These are phyloP conservation scores for Microchrysa polita DNA, from an alignment of 2,888 invertebrate species.

Conservation along the genomic window DNA sequence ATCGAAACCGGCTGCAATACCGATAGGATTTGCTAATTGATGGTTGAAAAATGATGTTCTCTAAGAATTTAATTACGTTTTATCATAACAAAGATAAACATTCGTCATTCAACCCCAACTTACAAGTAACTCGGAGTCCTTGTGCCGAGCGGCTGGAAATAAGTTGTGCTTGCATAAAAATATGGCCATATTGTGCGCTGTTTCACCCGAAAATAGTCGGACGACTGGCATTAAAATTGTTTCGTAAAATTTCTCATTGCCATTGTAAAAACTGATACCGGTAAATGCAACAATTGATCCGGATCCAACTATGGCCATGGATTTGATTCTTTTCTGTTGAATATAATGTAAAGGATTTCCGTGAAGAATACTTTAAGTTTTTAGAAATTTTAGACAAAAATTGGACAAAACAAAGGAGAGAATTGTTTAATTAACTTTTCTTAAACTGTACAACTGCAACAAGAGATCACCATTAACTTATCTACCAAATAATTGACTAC, in stretches of 20 bases:
- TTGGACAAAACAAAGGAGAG: neutral
- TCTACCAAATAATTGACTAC: no score
- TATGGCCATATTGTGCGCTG: constrained; percentile 82
- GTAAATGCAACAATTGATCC: constrained; percentile 74
- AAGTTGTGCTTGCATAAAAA: constrained; percentile 79
- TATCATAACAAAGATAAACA: constrained; percentile 10
- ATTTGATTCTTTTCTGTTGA: constrained; percentile 70
- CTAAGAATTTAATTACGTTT: constrained; percentile 66
- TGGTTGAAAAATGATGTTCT: constrained; percentile 76
- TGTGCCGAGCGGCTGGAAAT: constrained; percentile 69
- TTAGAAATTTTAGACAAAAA: neutral
- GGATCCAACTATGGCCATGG: constrained; percentile 71
- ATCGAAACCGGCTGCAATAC: constrained; percentile 99
- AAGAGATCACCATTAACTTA: no score
- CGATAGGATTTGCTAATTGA: constrained; percentile 86
- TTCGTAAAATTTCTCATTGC: constrained; percentile 82
- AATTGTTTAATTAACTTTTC: no score
- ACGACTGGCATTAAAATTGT: constrained; percentile 76
- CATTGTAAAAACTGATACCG: constrained; percentile 75
- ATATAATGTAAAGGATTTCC: no score
- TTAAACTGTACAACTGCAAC: no score
- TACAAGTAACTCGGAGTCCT: constrained; percentile 76
- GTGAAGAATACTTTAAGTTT: neutral
- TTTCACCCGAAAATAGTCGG: constrained; percentile 77
- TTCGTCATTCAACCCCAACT: constrained; percentile 45